Evolutionary conservation across 2,113 vertebrate species (phyloP).

Genomic region (Crocuta crocuta): DNA sequence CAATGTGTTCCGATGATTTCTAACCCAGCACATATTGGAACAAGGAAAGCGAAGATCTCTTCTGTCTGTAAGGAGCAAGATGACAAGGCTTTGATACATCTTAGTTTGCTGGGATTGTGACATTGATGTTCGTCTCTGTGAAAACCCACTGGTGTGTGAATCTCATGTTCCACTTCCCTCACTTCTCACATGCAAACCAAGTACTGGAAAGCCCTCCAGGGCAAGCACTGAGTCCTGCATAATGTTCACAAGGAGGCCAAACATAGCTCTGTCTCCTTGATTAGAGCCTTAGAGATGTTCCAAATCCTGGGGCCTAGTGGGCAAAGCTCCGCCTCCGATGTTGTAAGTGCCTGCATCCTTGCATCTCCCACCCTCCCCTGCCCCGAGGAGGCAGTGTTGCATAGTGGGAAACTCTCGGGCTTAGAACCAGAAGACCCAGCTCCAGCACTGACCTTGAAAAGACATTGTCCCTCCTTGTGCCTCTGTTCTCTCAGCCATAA

Average conservation of each 20-base stretch:
- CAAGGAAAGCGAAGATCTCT: not conserved
- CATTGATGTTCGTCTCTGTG: constrained; percentile 46
- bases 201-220: not conserved
- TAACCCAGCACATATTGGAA: not conserved
- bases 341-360: not conserved
- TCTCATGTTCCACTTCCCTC: constrained; percentile 52
- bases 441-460: not conserved
- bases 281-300: not conserved
- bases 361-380: not conserved
- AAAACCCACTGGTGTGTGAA: constrained; percentile 66
- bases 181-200: not conserved
- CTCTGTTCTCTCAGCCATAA: not conserved
- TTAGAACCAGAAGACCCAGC: not conserved
- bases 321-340: not conserved
- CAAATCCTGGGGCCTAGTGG: not conserved
- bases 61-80: not conserved
- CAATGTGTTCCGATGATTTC: not conserved
- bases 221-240: not conserved
- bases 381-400: not conserved
- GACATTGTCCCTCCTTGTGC: not conserved
- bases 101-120: constrained; percentile 19
- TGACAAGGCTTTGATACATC: not conserved
- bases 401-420: not conserved
- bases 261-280: not conserved
- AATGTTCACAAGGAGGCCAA: not conserved